A percentile compares a stretch with the other conserved stretches of the same genome.
Evolutionary conservation across 2,888 invertebrate genomes (phyloP).

Genomic region (Ferrisia virgata): DNA sequence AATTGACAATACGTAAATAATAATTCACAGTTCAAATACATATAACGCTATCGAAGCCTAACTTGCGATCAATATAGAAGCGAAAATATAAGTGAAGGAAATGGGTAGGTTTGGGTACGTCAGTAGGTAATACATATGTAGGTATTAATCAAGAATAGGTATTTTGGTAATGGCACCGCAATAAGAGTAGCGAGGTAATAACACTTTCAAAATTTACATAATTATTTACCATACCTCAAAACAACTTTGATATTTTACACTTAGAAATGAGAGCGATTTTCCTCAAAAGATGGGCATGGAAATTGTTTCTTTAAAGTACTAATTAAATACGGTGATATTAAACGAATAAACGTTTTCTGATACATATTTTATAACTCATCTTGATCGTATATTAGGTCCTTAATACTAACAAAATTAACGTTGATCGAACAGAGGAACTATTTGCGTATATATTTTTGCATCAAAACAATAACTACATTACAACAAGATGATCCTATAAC

Average conservation of each 20-base stretch:
- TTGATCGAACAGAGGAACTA: not conserved
- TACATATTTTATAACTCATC: not conserved
- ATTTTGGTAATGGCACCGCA: not conserved
- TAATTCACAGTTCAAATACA: not conserved
- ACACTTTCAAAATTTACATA: not conserved
- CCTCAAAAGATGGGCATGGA: too few relatives aligned
- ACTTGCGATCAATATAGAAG: not conserved
- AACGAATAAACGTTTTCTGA: not conserved
- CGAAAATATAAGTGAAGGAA: not conserved
- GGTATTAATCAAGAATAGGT: too few relatives aligned
- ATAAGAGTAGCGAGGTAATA: not conserved
- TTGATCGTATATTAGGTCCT: not conserved
- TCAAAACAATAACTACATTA: not conserved
- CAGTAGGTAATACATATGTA: too few relatives aligned
- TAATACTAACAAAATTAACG: not conserved
- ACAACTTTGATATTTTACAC: not conserved
- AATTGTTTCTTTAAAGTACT: too few relatives aligned
- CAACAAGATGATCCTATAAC: not conserved
- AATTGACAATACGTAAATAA: conserved; percentile 19
- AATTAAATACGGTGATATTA: not conserved
- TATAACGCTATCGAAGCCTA: not conserved
- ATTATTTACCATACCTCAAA: too few relatives aligned
- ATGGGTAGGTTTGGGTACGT: too few relatives aligned
- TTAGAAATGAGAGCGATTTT: not conserved
- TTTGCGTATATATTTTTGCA: not conserved